Percentiles rank a stretch among this genome's conserved stretches.
Evolutionary conservation across 2,888 invertebrate species (phyloP).

Genomic region (Clistopyga incitator): DNA sequence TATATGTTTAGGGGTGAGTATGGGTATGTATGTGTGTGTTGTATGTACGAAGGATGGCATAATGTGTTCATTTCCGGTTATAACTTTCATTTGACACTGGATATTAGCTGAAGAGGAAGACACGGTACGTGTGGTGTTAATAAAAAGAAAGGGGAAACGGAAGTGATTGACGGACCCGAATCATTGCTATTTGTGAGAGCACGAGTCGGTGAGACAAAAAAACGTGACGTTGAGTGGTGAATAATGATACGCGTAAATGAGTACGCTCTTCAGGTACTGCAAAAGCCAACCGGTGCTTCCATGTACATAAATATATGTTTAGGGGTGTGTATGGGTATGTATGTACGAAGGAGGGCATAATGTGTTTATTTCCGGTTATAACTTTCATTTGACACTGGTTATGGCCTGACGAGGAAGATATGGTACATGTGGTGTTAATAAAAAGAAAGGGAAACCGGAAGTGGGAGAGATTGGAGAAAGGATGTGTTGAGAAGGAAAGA

Average conservation of each 20-base stretch:
- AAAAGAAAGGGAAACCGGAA: no score
- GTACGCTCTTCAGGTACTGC: background rate
- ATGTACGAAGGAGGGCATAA: background rate
- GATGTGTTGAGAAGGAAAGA: background rate
- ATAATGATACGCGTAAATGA: no score
- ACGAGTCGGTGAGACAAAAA: no score
- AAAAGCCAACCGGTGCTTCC: constrained; percentile 13
- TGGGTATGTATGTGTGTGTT: background rate
- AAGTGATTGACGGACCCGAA: no score
- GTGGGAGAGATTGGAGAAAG: background rate
- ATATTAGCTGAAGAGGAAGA: no score
- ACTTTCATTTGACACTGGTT: background rate
- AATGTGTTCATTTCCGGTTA: background rate
- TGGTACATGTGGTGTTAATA: no score
- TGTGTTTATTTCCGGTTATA: background rate
- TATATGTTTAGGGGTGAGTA: background rate
- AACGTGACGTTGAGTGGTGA: no score
- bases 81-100: constrained; percentile 1
- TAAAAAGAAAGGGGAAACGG: no score
- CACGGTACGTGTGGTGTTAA: no score
- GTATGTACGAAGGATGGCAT: background rate
- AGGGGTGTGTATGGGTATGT: background rate
- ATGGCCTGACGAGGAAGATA: no score
- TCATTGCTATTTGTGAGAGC: no score
- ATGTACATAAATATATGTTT: background rate